Evolutionary conservation across 2,888 invertebrate species (phyloP).

Genomic region (Stenodera caucasica): DNA sequence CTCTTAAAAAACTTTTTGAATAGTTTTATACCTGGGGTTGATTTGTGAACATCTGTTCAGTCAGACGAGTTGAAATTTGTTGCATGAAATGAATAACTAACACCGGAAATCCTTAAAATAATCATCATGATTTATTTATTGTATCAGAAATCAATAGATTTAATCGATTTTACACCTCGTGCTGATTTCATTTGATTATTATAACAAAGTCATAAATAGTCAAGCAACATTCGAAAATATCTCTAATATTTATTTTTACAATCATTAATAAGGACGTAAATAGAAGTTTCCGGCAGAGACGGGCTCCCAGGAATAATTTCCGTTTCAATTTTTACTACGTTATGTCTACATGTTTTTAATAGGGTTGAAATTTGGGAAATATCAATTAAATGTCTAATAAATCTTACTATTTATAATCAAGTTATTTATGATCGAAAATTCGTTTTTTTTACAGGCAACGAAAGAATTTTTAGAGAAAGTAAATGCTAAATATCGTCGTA

Average conservation of each 20-base stretch:
- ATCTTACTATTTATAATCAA: too few relatives aligned
- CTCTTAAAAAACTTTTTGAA: too few relatives aligned
- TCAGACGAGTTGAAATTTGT: background rate
- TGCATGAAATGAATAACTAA: background rate
- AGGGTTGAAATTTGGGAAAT: background rate
- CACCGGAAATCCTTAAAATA: background rate
- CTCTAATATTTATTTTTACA: conserved; percentile 38
- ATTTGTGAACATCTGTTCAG: background rate
- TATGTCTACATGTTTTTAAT: background rate
- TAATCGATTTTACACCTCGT: background rate
- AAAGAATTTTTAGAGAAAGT: conserved; percentile 79
- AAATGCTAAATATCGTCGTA: conserved; percentile 63
- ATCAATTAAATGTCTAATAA: background rate
- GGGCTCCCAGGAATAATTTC: conserved; percentile 36
- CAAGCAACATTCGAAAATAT: background rate
- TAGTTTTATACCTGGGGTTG: background rate
- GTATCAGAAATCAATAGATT: background rate
- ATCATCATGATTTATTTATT: background rate
- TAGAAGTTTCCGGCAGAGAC: conserved; percentile 44
- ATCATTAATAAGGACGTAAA: conserved; percentile 39
- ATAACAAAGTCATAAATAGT: background rate
- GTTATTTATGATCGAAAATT: background rate
- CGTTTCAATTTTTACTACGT: conserved; percentile 28
- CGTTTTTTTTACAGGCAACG: conserved; percentile 67
- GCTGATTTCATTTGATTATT: background rate